These are phyloP conservation scores for Himalopsyche tibetana DNA, from an alignment of 2,888 invertebrate genomes.

Conservation along the genomic window DNA sequence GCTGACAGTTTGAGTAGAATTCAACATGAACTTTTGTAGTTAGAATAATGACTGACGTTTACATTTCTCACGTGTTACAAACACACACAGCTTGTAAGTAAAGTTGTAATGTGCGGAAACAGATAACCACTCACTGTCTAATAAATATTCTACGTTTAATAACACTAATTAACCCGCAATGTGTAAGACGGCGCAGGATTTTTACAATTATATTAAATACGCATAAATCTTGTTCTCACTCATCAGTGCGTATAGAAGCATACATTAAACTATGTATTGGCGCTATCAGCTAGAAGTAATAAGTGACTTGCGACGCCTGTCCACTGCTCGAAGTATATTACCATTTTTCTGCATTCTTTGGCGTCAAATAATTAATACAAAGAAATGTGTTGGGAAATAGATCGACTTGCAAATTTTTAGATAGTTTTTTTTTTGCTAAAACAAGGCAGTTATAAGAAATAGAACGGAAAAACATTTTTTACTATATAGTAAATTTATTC, in stretches of 20 bases:
- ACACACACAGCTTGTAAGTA: background rate
- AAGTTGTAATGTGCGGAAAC: background rate
- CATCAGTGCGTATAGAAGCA: background rate
- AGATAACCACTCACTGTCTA: background rate
- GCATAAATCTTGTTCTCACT: slow-evolving; percentile 29
- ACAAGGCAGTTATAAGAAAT: background rate
- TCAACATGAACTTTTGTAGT: no score
- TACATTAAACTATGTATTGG: background rate
- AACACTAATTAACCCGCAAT: slow-evolving; percentile 1
- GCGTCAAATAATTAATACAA: background rate
- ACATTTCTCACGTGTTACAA: slow-evolving; percentile 1
- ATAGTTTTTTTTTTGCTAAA: background rate
- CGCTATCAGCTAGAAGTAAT: background rate
- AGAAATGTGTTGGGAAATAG: background rate
- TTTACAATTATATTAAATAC: slow-evolving; percentile 29
- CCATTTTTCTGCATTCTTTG: background rate
- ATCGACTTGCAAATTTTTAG: slow-evolving; percentile 1
- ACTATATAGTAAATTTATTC: background rate
- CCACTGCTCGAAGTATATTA: background rate
- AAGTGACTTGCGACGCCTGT: background rate
- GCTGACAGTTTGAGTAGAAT: no score
- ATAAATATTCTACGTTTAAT: slow-evolving; percentile 12
- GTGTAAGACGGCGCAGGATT: background rate
- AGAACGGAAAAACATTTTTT: background rate
- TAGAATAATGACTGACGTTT: background rate